Evolutionary conservation across 2,888 invertebrate species (phyloP).

Genomic region (Bedellia somnulentella): DNA sequence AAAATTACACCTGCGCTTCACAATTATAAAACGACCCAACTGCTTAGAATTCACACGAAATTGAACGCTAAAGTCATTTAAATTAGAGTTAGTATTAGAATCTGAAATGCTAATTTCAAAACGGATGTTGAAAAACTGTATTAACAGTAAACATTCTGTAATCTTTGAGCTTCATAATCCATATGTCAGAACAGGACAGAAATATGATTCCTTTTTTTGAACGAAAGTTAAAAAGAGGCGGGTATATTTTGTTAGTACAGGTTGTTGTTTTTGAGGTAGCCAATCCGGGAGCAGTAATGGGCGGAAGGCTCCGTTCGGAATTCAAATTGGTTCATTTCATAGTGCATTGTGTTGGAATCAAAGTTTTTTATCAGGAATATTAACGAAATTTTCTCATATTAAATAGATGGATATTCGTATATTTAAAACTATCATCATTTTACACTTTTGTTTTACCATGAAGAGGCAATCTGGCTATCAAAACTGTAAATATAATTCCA

Average conservation of each 20-base stretch:
- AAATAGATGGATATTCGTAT: no score
- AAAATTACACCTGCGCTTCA: constrained; percentile 30
- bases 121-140: constrained; percentile 43
- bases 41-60: constrained; percentile 5
- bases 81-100: constrained; percentile 13
- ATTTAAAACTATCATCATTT: no score
- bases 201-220: no score
- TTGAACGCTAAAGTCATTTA: background rate
- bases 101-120: constrained; percentile 22
- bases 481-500: no score
- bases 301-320: constrained; percentile 21
- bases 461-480: no score
- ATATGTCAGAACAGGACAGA: constrained; percentile 26
- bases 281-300: constrained; percentile 39
- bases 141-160: constrained; percentile 39
- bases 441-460: no score
- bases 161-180: constrained; percentile 37
- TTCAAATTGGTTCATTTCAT: constrained; percentile 6
- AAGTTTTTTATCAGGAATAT: no score
- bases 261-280: constrained; percentile 22
- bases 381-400: no score
- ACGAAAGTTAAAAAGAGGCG: background rate
- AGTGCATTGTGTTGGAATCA: background rate
- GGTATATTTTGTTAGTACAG: background rate
- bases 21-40: background rate